Evolutionary conservation across 2,797 vertebrate genomes (phyloP), one percentile per base, ranked within the genome.

Genomic region (Ctenosaura bakeri): DNA sequence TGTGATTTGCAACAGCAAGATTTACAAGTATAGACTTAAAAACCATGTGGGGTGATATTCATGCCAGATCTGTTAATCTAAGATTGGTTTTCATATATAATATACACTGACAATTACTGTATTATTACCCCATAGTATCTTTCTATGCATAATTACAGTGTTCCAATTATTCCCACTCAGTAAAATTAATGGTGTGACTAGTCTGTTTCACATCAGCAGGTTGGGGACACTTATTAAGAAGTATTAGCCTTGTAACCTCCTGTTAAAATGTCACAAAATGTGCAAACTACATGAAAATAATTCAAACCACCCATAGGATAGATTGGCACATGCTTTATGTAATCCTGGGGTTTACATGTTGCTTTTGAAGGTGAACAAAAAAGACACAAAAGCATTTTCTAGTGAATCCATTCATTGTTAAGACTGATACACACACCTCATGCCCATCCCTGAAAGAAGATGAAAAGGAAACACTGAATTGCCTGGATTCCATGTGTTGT

Each of bases 191-290:
- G 9, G 26, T 82, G 59, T 89, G 71, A 90, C 87, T 88, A 91
- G 88, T 85, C 1, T 20, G n/a, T 50, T 78, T 24, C 18, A 42
- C 62, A 88, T 24, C 24, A 91, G 90, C 10, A 1, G 76, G 66
- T 50, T 59, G 2, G 20, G 77, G 20, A 52, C 66, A 66, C 85
- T 85, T 77, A 90, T 91, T 91, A 73, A 92, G 86, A 91, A 92
- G 92, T 73, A 90, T 46, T 59, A 85, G 10, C 59, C 0, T 1
- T 87, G 42, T 8, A 50, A 0, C 81, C 91, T 85, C 83, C 54
- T 16, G 71, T n/a, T 56, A 86, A 82, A 93, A 74, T 26, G 56
- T 3, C 10, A 89, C 12, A 88, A 80, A 86, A 6, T 22, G 38
- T n/a, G n/a, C 16, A 77, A 82, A 87, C 81, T 0, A 1, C 1